Percentiles rank a stretch among this genome's conserved stretches.
Conservation (phyloP, 2,797 vertebrate genomes). For the Taeniopygia guttata region DNA sequence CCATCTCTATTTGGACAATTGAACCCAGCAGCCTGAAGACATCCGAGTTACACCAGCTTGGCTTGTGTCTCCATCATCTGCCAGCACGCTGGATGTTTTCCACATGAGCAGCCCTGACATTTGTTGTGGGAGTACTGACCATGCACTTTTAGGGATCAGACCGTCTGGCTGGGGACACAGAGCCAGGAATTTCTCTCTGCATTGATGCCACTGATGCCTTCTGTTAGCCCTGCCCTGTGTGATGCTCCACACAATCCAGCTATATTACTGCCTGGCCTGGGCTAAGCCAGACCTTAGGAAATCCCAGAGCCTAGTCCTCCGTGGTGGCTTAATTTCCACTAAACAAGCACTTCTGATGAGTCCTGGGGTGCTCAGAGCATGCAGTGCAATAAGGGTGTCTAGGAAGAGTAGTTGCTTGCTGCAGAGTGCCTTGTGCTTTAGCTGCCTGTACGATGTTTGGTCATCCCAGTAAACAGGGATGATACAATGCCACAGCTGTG, state of each 20-base stretch:
- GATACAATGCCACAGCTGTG: not conserved
- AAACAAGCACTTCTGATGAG: not conserved
- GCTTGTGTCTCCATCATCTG: not conserved
- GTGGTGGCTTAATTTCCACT: not conserved
- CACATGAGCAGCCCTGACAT: not conserved
- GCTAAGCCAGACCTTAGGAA: not conserved
- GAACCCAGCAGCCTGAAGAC: not conserved
- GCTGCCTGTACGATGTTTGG: not conserved
- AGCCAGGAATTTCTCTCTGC: not conserved
- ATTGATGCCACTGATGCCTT: not conserved
- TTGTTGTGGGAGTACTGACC: not conserved
- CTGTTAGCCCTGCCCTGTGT: not conserved
- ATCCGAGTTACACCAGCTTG: not conserved
- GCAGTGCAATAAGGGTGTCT: not conserved
- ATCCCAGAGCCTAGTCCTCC: not conserved
- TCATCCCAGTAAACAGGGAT: not conserved
- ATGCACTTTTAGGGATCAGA: not conserved
- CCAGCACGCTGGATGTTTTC: not conserved
- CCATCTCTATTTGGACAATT: not conserved
- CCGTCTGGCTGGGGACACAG: not conserved
- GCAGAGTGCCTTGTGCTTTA: not conserved
- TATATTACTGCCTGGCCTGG: not conserved
- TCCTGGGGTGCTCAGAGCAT: not conserved
- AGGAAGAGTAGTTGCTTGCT: not conserved
- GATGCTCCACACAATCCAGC: not conserved